phyloP scores from a whole-genome alignment of 2,888 invertebrate species.

The Ditylenchus weischeri region DNA sequence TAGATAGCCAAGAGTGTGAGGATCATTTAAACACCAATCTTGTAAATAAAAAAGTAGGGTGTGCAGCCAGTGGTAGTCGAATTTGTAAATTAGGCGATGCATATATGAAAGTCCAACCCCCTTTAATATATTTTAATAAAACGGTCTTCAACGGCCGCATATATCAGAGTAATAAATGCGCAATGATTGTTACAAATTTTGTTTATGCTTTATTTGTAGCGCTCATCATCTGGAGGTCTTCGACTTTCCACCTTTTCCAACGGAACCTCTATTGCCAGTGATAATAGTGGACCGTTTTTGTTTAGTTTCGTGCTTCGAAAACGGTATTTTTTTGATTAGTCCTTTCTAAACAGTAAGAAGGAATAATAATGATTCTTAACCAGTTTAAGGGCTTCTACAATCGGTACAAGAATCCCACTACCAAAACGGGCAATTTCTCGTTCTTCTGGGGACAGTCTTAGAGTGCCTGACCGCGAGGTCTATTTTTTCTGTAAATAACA shows the following conservation, averaged over 20 bases:
- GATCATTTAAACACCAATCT: too few species aligned
- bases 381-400: constrained; percentile 48
- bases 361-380: too few species aligned
- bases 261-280: constrained; percentile 57
- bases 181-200: too few species aligned
- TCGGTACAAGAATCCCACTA: constrained; percentile 56
- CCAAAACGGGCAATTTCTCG: constrained; percentile 53
- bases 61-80: too few species aligned
- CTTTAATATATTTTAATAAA: too few species aligned
- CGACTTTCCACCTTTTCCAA: constrained; percentile 56
- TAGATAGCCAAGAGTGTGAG: too few species aligned
- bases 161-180: too few species aligned
- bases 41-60: too few species aligned
- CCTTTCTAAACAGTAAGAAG: neutral
- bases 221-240: constrained; percentile 54
- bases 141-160: too few species aligned
- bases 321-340: constrained; percentile 23
- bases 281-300: constrained; percentile 57
- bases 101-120: too few species aligned
- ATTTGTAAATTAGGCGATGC: too few species aligned
- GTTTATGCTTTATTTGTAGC: neutral
- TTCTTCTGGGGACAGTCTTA: constrained; percentile 53
- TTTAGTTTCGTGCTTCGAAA: constrained; percentile 57
- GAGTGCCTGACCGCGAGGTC: constrained; percentile 56
- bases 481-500: neutral